phyloP scores from a whole-genome alignment of 2,888 invertebrate species.

The Lithosia quadra region DNA sequence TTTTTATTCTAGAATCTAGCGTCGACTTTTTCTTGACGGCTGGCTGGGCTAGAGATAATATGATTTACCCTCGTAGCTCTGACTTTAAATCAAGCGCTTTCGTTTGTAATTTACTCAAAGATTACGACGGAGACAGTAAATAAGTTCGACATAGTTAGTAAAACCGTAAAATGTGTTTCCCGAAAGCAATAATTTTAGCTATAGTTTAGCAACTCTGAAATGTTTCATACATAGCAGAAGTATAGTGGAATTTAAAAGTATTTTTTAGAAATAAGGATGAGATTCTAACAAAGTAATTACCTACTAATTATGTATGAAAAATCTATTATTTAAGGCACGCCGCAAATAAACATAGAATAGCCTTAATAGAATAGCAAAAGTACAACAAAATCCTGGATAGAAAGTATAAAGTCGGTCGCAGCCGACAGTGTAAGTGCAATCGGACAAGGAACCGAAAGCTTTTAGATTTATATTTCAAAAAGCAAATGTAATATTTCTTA shows the following conservation, averaged over 20 bases:
- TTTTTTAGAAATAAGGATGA: too few species aligned
- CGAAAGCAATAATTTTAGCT: too few species aligned
- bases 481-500: neutral
- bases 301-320: too few species aligned
- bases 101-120: neutral
- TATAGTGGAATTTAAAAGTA: too few species aligned
- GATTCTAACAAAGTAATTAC: too few species aligned
- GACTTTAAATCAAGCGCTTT: neutral
- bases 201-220: too few species aligned
- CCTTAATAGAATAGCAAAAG: neutral
- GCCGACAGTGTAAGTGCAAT: neutral
- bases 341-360: too few species aligned
- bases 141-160: neutral
- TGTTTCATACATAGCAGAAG: too few species aligned
- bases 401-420: neutral
- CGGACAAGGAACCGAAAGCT: neutral
- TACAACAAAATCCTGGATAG: neutral
- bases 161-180: too few species aligned
- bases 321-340: too few species aligned
- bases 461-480: neutral
- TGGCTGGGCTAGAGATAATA: neutral
- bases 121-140: neutral
- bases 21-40: neutral
- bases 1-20: neutral
- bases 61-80: neutral